Conservation (phyloP, 2,113 vertebrate species). For the Naja naja region DNA sequence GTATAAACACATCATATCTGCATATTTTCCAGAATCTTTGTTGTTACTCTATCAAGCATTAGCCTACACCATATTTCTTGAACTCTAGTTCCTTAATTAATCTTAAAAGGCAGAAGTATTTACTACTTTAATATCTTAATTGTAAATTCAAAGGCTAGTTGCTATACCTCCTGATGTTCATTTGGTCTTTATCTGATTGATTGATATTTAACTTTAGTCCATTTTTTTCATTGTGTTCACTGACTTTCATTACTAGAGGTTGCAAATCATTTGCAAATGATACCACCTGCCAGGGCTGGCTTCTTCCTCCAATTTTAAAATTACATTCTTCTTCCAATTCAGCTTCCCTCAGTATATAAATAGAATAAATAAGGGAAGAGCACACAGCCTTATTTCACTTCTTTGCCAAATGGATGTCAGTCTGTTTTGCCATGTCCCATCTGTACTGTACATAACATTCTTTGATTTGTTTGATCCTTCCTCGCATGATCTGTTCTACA, state of each 20-base stretch:
- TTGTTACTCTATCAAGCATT: not conserved
- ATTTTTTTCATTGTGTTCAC: not conserved
- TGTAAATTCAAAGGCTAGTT: not conserved
- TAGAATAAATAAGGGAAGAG: not conserved
- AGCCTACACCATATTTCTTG: not conserved
- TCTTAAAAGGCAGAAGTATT: not conserved
- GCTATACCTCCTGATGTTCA: not conserved
- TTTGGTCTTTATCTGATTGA: not conserved
- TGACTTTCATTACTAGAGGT: not conserved
- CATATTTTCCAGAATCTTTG: not conserved
- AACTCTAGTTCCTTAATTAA: not conserved
- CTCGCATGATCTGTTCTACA: not conserved
- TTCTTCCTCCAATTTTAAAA: not conserved
- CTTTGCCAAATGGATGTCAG: not conserved
- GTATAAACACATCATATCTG: not conserved
- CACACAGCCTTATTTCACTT: not conserved
- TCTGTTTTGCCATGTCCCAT: not conserved
- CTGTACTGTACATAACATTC: not conserved
- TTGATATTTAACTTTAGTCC: not conserved
- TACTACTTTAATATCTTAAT: not conserved
- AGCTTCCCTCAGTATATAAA: not conserved
- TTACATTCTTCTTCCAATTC: not conserved
- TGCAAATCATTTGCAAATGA: not conserved
- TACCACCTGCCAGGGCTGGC: not conserved
- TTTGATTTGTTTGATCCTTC: not conserved